Base-by-base conservation (phyloP, 1,140 invertebrate species). In the Diachasma alloeum region DNA sequence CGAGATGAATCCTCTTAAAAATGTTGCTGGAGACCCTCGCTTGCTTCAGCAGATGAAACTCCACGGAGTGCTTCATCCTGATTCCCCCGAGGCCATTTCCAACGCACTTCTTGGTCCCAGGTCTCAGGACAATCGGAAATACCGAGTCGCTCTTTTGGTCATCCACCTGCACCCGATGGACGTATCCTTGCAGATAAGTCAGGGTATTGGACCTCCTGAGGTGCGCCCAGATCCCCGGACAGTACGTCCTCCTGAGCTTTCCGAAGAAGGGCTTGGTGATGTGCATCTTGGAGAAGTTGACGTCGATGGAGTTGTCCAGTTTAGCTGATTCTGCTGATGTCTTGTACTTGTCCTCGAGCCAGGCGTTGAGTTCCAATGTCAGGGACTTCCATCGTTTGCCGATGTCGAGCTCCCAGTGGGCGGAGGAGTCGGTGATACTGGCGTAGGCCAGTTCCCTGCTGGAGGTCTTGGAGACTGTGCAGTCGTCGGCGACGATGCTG, bases 191-290 rank as follows among this genome's bases (percentile, higher is more conserved):
- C n/a, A 93, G 83, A 78, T 93, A 94, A 10, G 90, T 91, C 71
- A 94, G 91, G 75, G 93, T 93, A 48, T 92, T 86, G 0, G 95
- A 96, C 82, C 92, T 92, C 56, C 95, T 90, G 77, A 92, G 91
- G 80, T 96, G 94, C 44, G 94, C 81, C 93, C 94, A 96, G 24
- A 96, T 74, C 3, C 93, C 94, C n/a, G 96, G 94, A 72, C 91
- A 92, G 82, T 95, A 95, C 0, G 91, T 93, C 56, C 96, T 90
- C 74, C 94, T 87, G 26, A 97, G 83, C 82, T 95, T 94, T 0
- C 94, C 95, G 86, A 94, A 95, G 85, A 96, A 96, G 0, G 96
- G 96, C 84, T 96, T 96, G 0, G 94, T 94, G 94, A 97, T 96
- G 79, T 94, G 93, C 95, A 97, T 96, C 84, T 95, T 95, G 67